phyloP scores from a whole-genome alignment of 2,888 invertebrate species.

The Pammene aurita region DNA sequence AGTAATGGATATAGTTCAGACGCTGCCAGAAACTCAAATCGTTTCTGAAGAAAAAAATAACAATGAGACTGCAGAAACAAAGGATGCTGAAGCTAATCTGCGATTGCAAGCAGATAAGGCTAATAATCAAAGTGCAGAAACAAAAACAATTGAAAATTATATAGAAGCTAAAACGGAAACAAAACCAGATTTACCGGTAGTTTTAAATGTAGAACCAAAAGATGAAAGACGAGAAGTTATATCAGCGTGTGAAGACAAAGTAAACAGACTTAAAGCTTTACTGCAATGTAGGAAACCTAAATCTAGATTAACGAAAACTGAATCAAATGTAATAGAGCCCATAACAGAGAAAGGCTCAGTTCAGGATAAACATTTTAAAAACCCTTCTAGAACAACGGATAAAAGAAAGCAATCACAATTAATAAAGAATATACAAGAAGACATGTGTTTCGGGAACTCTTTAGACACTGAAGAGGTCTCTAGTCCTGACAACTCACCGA shows the following conservation, averaged over 20 bases:
- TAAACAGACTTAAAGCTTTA: constrained; percentile 65
- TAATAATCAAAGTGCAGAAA: background rate
- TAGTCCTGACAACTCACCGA: constrained; percentile 58
- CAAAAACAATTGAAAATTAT: constrained; percentile 39
- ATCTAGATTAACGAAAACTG: constrained; percentile 45
- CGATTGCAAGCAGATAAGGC: background rate
- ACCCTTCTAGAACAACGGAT: constrained; percentile 52
- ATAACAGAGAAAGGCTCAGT: constrained; percentile 27
- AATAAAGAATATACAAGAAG: constrained; percentile 59
- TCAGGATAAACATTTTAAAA: constrained; percentile 59
- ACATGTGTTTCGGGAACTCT: constrained; percentile 61
- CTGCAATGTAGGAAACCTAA: constrained; percentile 53
- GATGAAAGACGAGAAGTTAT: constrained; percentile 53
- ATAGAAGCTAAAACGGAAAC: constrained; percentile 37
- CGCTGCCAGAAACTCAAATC: constrained; percentile 3
- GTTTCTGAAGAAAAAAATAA: background rate
- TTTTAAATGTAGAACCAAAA: constrained; percentile 30
- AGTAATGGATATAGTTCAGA: constrained; percentile 46
- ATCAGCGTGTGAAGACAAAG: constrained; percentile 69
- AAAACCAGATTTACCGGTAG: constrained; percentile 19
- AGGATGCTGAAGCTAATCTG: background rate
- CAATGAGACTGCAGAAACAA: background rate
- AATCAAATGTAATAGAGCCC: constrained; percentile 45
- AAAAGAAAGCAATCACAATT: constrained; percentile 55
- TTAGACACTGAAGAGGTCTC: constrained; percentile 54